These are phyloP conservation scores for Brassicogethes aeneus DNA, from an alignment of 2,888 invertebrate species.

Conservation along the genomic window DNA sequence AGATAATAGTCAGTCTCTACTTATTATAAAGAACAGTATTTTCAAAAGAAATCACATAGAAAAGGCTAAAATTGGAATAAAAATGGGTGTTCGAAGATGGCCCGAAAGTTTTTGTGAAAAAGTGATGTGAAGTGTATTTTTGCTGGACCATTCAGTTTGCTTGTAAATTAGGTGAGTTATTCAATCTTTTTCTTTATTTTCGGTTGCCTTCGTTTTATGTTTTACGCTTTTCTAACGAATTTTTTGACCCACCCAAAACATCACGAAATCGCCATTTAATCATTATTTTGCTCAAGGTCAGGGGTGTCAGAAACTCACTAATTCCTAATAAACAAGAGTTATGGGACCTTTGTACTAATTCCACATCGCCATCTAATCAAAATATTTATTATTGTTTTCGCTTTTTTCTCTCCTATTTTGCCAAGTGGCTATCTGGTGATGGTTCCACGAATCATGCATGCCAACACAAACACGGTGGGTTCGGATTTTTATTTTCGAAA, in stretches of 20 bases:
- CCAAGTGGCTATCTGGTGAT: slow-evolving; percentile 16
- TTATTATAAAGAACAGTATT: slow-evolving; percentile 15
- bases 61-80: slow-evolving; percentile 15
- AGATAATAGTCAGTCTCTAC: slow-evolving; percentile 11
- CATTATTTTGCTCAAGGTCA: slow-evolving; percentile 33
- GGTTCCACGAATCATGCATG: slow-evolving; percentile 24
- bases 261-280: slow-evolving; percentile 25
- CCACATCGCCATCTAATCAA: neutral
- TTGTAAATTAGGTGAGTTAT: slow-evolving; percentile 28
- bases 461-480: too few species aligned
- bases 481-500: too few species aligned
- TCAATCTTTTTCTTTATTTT: slow-evolving; percentile 15
- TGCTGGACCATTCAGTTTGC: slow-evolving; percentile 17
- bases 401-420: slow-evolving; percentile 2
- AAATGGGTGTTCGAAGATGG: slow-evolving; percentile 18
- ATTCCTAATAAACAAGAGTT: neutral
- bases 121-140: slow-evolving; percentile 19
- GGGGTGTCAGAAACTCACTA: slow-evolving; percentile 25
- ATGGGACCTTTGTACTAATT: too few species aligned
- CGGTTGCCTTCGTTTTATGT: slow-evolving; percentile 11
- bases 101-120: slow-evolving; percentile 17
- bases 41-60: slow-evolving; percentile 15
- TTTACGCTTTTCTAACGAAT: slow-evolving; percentile 18
- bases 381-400: neutral
- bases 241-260: slow-evolving; percentile 32